These are phyloP conservation scores for Bembecia ichneumoniformis DNA, from an alignment of 2,888 invertebrate genomes.

Conservation along the genomic window DNA sequence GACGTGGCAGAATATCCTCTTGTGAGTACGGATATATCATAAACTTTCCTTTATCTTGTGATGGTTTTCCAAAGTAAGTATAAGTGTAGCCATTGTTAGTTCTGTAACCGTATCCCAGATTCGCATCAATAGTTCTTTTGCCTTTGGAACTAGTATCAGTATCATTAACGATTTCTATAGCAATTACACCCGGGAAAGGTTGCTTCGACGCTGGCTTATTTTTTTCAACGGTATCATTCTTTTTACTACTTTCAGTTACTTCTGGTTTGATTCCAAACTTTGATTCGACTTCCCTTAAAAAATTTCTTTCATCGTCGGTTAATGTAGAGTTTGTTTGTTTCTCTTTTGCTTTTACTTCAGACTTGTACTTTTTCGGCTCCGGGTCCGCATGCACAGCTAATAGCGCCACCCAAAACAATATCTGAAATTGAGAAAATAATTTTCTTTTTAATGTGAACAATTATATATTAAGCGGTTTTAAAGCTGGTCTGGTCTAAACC, in stretches of 20 bases:
- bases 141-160: slow-evolving; percentile 64
- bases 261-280: slow-evolving; percentile 59
- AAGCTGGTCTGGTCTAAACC: too few relatives aligned
- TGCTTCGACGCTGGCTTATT: slow-evolving; percentile 16
- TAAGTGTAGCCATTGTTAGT: slow-evolving; percentile 67
- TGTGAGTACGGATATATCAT: slow-evolving; percentile 81
- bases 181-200: slow-evolving; percentile 69
- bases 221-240: slow-evolving; percentile 14
- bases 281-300: slow-evolving; percentile 60
- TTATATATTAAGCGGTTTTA: background rate
- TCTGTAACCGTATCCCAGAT: slow-evolving; percentile 78
- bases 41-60: slow-evolving; percentile 67
- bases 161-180: slow-evolving; percentile 75
- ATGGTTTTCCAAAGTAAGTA: slow-evolving; percentile 58
- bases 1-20: slow-evolving; percentile 68
- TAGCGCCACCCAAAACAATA: slow-evolving; percentile 37
- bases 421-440: slow-evolving; percentile 41
- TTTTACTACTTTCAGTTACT: slow-evolving; percentile 27
- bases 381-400: slow-evolving; percentile 37
- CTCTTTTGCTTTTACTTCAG: slow-evolving; percentile 33
- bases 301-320: slow-evolving; percentile 56
- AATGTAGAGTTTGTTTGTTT: slow-evolving; percentile 36
- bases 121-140: slow-evolving; percentile 81
- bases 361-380: slow-evolving; percentile 59
- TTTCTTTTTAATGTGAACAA: background rate